Percentiles rank a stretch among this genome's conserved stretches.
phyloP scores from a whole-genome alignment of 2,113 vertebrate genomes.

The Talpa occidentalis region DNA sequence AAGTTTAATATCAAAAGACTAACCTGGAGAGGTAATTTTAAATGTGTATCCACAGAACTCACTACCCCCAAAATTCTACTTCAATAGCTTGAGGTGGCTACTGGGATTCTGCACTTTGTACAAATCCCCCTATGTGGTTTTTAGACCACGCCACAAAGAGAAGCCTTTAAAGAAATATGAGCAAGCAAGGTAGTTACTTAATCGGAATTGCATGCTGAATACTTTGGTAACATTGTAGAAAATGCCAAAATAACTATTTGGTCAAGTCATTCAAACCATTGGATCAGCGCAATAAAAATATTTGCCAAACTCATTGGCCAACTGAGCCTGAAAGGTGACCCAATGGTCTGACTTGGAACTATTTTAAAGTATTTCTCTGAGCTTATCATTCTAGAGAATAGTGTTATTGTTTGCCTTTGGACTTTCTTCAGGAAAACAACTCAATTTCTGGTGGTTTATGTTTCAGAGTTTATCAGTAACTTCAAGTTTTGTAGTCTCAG shows the following conservation, averaged over 20 bases:
- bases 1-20: not conserved
- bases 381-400: constrained; percentile 51
- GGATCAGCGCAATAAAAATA: constrained; percentile 65
- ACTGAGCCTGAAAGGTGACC: constrained; percentile 57
- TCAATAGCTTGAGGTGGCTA: not conserved
- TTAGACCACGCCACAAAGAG: constrained; percentile 60
- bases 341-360: constrained; percentile 46
- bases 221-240: constrained; percentile 43
- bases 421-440: constrained; percentile 48
- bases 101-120: not conserved
- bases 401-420: constrained; percentile 46
- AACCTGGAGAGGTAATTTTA: not conserved
- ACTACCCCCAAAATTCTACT: not conserved
- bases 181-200: constrained; percentile 50
- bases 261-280: constrained; percentile 69
- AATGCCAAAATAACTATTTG: constrained; percentile 73
- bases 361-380: constrained; percentile 40
- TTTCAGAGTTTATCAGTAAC: constrained; percentile 43
- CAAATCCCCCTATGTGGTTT: not conserved
- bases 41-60: not conserved
- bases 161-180: constrained; percentile 58
- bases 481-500: not conserved
- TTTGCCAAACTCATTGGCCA: constrained; percentile 57
- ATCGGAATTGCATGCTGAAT: constrained; percentile 36
- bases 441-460: constrained; percentile 21